Evolutionary conservation across 2,888 invertebrate species (phyloP).

Genomic region (Cheilosia variabilis): DNA sequence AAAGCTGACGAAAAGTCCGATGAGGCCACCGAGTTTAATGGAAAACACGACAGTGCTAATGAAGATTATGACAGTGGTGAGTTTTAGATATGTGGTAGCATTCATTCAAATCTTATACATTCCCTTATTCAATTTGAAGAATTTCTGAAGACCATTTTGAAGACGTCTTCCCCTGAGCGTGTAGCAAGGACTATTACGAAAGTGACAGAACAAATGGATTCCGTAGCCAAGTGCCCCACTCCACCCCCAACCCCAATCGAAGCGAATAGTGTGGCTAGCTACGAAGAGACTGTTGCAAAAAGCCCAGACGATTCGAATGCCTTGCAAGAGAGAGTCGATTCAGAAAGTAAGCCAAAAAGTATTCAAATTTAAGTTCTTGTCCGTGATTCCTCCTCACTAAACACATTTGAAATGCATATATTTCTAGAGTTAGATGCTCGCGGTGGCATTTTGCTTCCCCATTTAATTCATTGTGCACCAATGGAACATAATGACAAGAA

Average conservation of each 20-base stretch:
- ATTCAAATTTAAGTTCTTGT: not conserved
- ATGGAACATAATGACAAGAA: not conserved
- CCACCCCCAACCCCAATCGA: slow-evolving; percentile 74
- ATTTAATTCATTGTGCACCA: not conserved
- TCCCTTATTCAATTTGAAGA: slow-evolving; percentile 11
- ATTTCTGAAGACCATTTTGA: slow-evolving; percentile 1
- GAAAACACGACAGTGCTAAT: slow-evolving; percentile 68
- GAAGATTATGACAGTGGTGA: slow-evolving; percentile 38
- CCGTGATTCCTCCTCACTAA: not conserved
- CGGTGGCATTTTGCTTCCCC: not conserved
- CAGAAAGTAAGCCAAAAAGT: slow-evolving; percentile 32
- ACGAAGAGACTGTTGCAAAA: not conserved
- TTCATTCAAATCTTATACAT: not conserved
- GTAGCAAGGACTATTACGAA: not conserved
- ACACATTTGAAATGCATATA: not conserved
- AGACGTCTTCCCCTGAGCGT: slow-evolving; percentile 20
- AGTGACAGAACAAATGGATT: not conserved
- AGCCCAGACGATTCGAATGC: slow-evolving; percentile 1
- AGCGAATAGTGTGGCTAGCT: not conserved
- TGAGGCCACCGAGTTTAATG: slow-evolving; percentile 84
- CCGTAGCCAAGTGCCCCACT: slow-evolving; percentile 34
- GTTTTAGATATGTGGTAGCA: not conserved
- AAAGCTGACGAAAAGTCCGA: slow-evolving; percentile 78
- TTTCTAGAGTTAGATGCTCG: not conserved
- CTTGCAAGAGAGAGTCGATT: not conserved